These are phyloP conservation scores for Tachysurus fulvidraco DNA, from an alignment of 2,113 vertebrate species.

Conservation along the genomic window DNA sequence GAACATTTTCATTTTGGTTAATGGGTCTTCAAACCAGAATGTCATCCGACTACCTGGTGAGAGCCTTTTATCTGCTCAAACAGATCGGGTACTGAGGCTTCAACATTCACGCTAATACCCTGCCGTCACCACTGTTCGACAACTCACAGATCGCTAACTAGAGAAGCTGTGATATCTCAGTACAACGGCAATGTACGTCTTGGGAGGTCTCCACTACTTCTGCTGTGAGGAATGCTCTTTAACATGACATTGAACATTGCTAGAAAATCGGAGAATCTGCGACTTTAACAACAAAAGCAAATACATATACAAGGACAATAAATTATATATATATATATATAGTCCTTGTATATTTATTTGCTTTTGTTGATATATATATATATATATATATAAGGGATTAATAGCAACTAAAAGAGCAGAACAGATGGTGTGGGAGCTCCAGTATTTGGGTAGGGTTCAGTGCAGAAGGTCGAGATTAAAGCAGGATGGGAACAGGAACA, in stretches of 20 bases:
- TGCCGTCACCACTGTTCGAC: background rate
- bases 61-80: background rate
- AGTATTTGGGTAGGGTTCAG: background rate
- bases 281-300: too few species aligned
- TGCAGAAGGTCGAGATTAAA: background rate
- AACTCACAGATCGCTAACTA: background rate
- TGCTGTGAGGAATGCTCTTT: background rate
- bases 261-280: background rate
- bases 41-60: background rate
- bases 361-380: too few species aligned
- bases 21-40: background rate
- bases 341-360: too few species aligned
- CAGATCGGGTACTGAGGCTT: background rate
- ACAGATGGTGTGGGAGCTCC: background rate
- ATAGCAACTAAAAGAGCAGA: background rate
- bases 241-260: background rate
- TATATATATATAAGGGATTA: too few species aligned
- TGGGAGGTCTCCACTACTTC: background rate
- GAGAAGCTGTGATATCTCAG: too few species aligned
- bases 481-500: background rate
- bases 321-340: too few species aligned
- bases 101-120: background rate
- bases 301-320: too few species aligned
- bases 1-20: background rate
- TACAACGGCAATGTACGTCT: background rate